phyloP scores from a whole-genome alignment of 2,888 invertebrate genomes.

The Andricus curvator region DNA sequence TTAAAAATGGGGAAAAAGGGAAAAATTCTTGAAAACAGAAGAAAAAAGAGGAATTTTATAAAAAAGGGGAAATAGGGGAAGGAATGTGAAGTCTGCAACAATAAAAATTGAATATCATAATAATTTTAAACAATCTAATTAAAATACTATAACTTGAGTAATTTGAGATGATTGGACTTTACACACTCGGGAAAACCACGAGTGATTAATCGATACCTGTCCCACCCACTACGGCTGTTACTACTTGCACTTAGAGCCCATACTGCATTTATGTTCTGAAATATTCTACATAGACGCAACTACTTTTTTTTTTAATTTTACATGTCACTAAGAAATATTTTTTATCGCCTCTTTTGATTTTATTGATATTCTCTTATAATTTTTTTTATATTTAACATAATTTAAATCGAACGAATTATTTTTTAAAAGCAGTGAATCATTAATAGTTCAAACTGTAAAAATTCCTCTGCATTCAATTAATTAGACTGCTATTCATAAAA shows the following conservation, averaged over 20 bases:
- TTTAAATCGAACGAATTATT: neutral
- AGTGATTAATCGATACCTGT: conserved; percentile 2
- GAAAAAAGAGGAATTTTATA: too few species aligned
- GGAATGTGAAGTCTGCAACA: neutral
- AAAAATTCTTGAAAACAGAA: too few species aligned
- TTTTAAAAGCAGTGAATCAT: neutral
- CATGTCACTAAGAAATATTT: neutral
- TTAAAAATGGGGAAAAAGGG: too few species aligned
- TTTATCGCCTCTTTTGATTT: neutral
- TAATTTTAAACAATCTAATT: neutral
- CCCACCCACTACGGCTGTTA: neutral
- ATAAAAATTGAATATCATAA: neutral
- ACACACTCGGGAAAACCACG: neutral
- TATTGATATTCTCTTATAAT: neutral
- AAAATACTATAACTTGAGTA: neutral
- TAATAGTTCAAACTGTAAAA: too few species aligned
- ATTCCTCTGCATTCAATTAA: too few species aligned
- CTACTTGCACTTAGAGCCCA: neutral
- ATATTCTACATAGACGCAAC: neutral
- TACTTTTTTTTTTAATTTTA: neutral
- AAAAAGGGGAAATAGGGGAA: too few species aligned
- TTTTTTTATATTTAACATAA: neutral
- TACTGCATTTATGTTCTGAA: neutral
- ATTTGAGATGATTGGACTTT: neutral
- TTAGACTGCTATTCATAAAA: too few species aligned